phyloP scores from a whole-genome alignment of 2,113 vertebrate genomes.

The Clarias gariepinus region DNA sequence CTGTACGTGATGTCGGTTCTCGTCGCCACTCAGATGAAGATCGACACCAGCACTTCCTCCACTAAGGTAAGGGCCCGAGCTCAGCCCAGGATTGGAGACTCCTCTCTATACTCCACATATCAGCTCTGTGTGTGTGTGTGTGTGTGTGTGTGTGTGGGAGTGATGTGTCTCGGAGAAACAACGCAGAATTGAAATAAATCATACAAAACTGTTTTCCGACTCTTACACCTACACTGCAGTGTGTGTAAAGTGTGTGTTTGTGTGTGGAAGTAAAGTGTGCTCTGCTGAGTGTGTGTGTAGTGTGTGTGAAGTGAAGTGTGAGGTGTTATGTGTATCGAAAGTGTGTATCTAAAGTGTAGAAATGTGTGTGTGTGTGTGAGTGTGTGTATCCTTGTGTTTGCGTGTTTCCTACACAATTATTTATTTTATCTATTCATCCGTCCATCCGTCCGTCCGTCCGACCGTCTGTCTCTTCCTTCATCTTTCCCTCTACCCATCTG shows the following conservation, averaged over 20 bases:
- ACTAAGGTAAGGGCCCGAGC: slow-evolving; percentile 70
- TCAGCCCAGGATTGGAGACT: not conserved
- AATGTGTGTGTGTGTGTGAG: not conserved
- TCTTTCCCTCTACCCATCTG: no score
- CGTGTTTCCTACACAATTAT: not conserved
- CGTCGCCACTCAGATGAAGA: slow-evolving; percentile 72
- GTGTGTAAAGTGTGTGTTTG: not conserved
- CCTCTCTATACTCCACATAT: not conserved
- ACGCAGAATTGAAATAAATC: not conserved
- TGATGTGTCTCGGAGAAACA: not conserved
- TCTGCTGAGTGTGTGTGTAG: not conserved
- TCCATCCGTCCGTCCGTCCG: not conserved
- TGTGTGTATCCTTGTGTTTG: not conserved
- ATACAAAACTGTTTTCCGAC: not conserved
- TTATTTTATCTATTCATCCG: not conserved
- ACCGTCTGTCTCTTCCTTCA: not conserved
- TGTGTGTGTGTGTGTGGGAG: not conserved
- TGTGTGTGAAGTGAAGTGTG: not conserved
- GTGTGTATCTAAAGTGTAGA: not conserved
- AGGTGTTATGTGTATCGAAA: not conserved
- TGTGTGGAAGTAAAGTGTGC: not conserved
- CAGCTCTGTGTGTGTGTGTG: not conserved
- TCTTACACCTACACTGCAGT: not conserved
- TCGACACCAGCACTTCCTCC: slow-evolving; percentile 66
- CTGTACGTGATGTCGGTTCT: slow-evolving; percentile 63